A percentile compares a stretch with the other conserved stretches of the same genome.
Conservation (phyloP, 2,113 vertebrate species). For the Oncorhynchus clarkii region DNA sequence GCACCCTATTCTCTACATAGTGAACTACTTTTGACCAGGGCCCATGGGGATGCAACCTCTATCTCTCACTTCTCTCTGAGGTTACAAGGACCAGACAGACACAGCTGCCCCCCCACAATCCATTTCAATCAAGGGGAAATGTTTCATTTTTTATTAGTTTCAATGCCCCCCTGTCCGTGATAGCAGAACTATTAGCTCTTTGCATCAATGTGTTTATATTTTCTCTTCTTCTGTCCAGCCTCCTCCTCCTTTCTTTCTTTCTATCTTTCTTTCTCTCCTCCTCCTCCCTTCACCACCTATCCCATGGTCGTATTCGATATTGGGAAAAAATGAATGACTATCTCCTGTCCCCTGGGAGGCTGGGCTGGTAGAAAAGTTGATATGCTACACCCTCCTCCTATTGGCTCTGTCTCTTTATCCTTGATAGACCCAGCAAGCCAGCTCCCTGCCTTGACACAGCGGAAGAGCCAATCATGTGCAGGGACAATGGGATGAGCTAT, state of each 20-base stretch:
- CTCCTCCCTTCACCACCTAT: slow-evolving; percentile 9
- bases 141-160: slow-evolving; percentile 29
- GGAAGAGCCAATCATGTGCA: neutral
- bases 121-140: slow-evolving; percentile 4
- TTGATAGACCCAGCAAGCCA: slow-evolving; percentile 3
- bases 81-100: neutral
- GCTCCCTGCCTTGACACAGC: neutral
- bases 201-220: slow-evolving; percentile 53
- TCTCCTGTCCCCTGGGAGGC: slow-evolving; percentile 31
- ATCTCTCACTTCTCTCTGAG: neutral
- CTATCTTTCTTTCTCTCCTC: too few species aligned
- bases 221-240: neutral
- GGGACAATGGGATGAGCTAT: neutral
- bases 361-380: slow-evolving; percentile 42
- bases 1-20: too few species aligned
- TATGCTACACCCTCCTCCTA: slow-evolving; percentile 29
- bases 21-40: too few species aligned
- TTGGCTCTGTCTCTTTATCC: slow-evolving; percentile 30
- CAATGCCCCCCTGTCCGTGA: slow-evolving; percentile 27
- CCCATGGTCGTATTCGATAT: slow-evolving; percentile 29
- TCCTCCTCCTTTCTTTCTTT: neutral
- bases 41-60: neutral
- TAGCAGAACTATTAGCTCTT: slow-evolving; percentile 44
- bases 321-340: slow-evolving; percentile 35
- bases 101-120: neutral